Percentiles rank a stretch among this genome's conserved stretches.
These are phyloP conservation scores for Philonicus albiceps DNA, from an alignment of 2,888 invertebrate genomes.

Conservation along the genomic window DNA sequence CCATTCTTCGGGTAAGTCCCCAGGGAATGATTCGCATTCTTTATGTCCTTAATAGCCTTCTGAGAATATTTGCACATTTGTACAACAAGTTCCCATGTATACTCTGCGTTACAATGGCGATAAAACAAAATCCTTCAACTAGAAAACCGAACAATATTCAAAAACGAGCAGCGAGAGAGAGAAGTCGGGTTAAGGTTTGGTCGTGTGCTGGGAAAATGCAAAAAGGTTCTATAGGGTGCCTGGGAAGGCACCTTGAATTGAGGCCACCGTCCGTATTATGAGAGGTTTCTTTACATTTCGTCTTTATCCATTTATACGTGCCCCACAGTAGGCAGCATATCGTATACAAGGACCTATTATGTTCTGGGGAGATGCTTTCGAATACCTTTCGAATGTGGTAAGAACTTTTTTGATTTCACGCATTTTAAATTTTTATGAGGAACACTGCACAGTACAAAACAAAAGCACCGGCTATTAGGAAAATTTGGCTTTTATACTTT, in stretches of 20 bases:
- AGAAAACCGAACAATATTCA: background rate
- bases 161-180: background rate
- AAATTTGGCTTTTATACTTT: conserved; percentile 22
- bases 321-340: background rate
- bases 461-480: background rate
- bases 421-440: conserved; percentile 27
- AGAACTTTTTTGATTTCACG: conserved; percentile 8
- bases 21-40: conserved; percentile 10
- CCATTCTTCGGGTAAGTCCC: conserved; percentile 21
- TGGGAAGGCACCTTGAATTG: background rate
- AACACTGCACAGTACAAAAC: background rate
- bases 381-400: conserved; percentile 18
- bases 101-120: background rate
- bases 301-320: background rate
- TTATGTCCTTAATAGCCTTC: conserved; percentile 25
- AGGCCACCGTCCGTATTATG: conserved; percentile 1
- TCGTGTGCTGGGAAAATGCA: background rate
- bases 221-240: background rate
- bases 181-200: background rate
- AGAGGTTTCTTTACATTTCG: background rate
- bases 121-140: background rate
- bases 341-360: background rate
- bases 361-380: background rate
- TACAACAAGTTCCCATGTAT: conserved; percentile 4
- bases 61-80: conserved; percentile 18